phyloP scores from a whole-genome alignment of 1,140 invertebrate genomes.

The Solenopsis fugax region DNA sequence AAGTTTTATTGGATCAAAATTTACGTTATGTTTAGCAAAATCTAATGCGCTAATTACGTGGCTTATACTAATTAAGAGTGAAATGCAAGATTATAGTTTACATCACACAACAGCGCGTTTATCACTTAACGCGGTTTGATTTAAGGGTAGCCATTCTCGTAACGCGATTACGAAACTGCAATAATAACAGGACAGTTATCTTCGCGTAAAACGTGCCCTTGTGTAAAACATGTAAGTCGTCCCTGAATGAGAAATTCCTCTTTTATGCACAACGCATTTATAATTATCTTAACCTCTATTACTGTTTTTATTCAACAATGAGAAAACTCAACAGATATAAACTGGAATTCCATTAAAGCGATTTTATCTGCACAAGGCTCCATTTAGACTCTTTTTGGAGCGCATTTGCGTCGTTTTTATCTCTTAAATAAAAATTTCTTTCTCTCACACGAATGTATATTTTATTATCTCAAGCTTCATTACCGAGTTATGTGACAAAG shows the following conservation, averaged over 20 bases:
- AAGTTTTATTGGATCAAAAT: neutral
- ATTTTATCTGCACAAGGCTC: constrained; percentile 30
- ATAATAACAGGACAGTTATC: neutral
- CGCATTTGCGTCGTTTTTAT: constrained; percentile 18
- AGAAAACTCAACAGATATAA: neutral
- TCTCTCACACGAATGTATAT: neutral
- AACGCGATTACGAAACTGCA: constrained; percentile 24
- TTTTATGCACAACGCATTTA: neutral
- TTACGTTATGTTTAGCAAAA: neutral
- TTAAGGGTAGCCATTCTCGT: neutral
- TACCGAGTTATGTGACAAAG: neutral
- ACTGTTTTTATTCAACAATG: constrained; percentile 20
- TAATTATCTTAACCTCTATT: constrained; percentile 40
- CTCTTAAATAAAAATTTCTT: constrained; percentile 15
- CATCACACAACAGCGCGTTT: neutral
- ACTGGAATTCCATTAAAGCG: constrained; percentile 45
- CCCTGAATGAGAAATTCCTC: neutral
- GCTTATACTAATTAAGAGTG: too few species aligned
- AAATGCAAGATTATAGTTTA: constrained; percentile 13
- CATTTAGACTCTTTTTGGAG: neutral
- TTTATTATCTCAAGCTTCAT: constrained; percentile 21
- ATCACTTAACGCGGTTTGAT: constrained; percentile 25
- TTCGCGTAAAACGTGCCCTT: neutral
- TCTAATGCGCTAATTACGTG: constrained; percentile 25
- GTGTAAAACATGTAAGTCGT: neutral